A percentile compares a stretch with the other conserved stretches of the same genome.
These are phyloP conservation scores for Bombus vancouverensis DNA, from an alignment of 1,140 invertebrate genomes.

Conservation along the genomic window DNA sequence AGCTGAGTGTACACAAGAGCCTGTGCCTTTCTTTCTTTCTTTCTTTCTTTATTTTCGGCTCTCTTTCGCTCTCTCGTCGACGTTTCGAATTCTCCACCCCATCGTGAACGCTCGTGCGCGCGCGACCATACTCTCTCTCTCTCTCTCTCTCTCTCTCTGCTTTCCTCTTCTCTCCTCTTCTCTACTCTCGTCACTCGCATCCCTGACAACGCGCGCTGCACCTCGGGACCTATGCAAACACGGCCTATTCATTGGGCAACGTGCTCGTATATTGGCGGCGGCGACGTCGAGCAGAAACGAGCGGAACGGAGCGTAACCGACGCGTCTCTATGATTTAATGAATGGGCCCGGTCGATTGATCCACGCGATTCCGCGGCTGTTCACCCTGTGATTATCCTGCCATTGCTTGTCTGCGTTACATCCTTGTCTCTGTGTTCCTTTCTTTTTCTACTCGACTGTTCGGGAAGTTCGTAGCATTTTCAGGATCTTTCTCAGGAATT, in stretches of 20 bases:
- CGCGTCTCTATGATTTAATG: slow-evolving; percentile 71
- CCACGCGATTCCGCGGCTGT: background rate
- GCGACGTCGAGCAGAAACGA: slow-evolving; percentile 41
- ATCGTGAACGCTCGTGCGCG: slow-evolving; percentile 18
- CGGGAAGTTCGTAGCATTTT: too few species aligned
- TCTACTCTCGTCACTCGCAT: background rate
- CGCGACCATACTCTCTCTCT: background rate
- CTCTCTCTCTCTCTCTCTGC: background rate
- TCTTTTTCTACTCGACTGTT: too few species aligned
- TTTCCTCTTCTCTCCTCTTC: background rate
- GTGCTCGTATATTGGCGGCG: slow-evolving; percentile 58
- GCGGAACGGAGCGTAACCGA: slow-evolving; percentile 30
- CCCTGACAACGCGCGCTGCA: slow-evolving; percentile 52
- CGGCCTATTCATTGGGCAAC: slow-evolving; percentile 73
- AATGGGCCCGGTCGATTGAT: slow-evolving; percentile 25
- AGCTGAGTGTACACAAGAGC: slow-evolving; percentile 51
- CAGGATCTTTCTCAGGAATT: too few species aligned
- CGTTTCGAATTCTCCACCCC: slow-evolving; percentile 46
- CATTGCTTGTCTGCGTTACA: background rate
- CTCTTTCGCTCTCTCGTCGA: slow-evolving; percentile 7
- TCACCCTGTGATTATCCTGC: slow-evolving; percentile 3
- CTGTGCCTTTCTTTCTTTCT: slow-evolving; percentile 9
- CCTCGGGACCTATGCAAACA: slow-evolving; percentile 77
- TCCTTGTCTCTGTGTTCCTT: background rate
- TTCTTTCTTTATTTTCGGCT: background rate